Conservation (phyloP, 2,888 invertebrate species). For the Dynastes tityus region DNA sequence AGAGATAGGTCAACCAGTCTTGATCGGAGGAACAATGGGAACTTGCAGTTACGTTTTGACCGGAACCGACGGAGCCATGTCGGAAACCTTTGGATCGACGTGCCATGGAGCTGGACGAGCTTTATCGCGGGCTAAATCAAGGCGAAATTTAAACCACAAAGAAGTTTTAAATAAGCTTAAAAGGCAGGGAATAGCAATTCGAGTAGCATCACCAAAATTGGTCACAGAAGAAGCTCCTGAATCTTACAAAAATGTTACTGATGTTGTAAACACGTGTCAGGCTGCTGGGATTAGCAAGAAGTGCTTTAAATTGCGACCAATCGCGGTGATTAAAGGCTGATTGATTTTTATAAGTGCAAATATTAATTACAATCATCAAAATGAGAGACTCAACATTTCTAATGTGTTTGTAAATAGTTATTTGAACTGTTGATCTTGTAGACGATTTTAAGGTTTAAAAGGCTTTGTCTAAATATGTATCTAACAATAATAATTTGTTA, state of each 20-base stretch:
- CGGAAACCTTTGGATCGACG: conserved; percentile 98
- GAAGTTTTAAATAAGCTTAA: conserved; percentile 91
- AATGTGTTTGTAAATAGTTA: too few species aligned
- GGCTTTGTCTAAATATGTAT: too few species aligned
- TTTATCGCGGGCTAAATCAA: conserved; percentile 95
- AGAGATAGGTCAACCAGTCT: conserved; percentile 97
- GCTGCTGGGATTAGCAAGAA: conserved; percentile 98
- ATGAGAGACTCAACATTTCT: too few species aligned
- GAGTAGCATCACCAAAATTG: conserved; percentile 98
- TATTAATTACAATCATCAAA: too few species aligned
- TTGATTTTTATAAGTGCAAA: too few species aligned
- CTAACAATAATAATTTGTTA: too few species aligned
- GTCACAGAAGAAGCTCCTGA: conserved; percentile 99
- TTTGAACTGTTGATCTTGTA: too few species aligned
- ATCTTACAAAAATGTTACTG: conserved; percentile 99
- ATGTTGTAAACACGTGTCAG: conserved; percentile 99
- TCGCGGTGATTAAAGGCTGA: conserved; percentile 97
- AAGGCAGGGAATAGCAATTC: conserved; percentile 90
- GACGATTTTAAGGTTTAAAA: too few species aligned
- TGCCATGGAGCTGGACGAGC: conserved; percentile 99
- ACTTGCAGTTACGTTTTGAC: conserved; percentile 99
- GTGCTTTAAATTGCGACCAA: conserved; percentile 95
- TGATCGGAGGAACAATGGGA: conserved; percentile 99
- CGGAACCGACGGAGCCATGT: conserved; percentile 97
- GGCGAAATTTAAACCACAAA: conserved; percentile 94